Conservation (phyloP, 2,888 invertebrate species). For the Watsonalla binaria region DNA sequence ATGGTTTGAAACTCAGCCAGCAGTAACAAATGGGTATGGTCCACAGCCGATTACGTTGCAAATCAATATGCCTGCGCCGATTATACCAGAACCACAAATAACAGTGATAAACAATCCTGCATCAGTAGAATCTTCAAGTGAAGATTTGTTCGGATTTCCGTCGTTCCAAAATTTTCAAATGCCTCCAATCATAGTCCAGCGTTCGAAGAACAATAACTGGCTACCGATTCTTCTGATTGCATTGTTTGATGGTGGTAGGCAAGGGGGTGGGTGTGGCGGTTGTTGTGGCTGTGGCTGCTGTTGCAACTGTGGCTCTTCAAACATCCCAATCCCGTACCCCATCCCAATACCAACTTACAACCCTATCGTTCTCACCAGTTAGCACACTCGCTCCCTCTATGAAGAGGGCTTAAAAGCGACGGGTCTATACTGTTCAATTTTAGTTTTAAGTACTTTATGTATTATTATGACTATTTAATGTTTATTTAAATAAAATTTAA, state of each 20-base stretch:
- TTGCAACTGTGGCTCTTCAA: constrained; percentile 14
- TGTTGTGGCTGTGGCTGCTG: constrained; percentile 22
- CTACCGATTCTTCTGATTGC: constrained; percentile 43
- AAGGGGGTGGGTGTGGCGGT: constrained; percentile 16
- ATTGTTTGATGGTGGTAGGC: constrained; percentile 30
- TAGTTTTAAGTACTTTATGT: background rate
- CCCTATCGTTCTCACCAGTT: constrained; percentile 26
- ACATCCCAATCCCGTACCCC: constrained; percentile 42
- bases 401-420: background rate
- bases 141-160: constrained; percentile 15
- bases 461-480: background rate
- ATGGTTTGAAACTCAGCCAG: background rate
- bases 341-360: constrained; percentile 41
- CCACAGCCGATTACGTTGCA: constrained; percentile 39
- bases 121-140: constrained; percentile 9
- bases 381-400: constrained; percentile 10
- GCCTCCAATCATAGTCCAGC: constrained; percentile 35
- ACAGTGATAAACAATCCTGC: constrained; percentile 23
- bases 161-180: constrained; percentile 3
- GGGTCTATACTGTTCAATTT: background rate
- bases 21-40: background rate
- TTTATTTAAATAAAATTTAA: background rate
- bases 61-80: constrained; percentile 40
- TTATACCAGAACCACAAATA: constrained; percentile 30
- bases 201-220: constrained; percentile 27